Evolutionary conservation across 1,140 invertebrate species (phyloP).

Genomic region (Drosophila pandora): DNA sequence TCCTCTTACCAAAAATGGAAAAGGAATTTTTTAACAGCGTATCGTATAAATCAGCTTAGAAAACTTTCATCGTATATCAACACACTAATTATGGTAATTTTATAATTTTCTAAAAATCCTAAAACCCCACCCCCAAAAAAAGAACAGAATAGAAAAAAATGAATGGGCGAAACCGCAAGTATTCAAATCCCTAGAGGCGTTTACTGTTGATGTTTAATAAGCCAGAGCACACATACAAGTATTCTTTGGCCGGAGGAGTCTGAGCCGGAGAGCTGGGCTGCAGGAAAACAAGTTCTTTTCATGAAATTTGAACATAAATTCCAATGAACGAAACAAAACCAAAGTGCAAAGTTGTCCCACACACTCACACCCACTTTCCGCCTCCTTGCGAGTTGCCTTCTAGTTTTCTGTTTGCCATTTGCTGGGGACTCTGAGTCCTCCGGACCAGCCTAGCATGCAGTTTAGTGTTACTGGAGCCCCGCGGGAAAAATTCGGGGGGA

Average conservation of each 20-base stretch:
- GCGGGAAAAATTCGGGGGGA: slow-evolving; percentile 24
- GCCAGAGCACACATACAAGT: slow-evolving; percentile 41
- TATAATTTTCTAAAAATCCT: slow-evolving; percentile 71
- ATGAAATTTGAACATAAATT: slow-evolving; percentile 78
- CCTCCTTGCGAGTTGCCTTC: slow-evolving; percentile 6
- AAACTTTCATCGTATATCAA: slow-evolving; percentile 76
- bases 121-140: slow-evolving; percentile 33
- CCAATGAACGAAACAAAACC: slow-evolving; percentile 75
- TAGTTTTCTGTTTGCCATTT: slow-evolving; percentile 48
- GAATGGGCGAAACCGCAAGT: slow-evolving; percentile 35
- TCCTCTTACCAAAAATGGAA: slow-evolving; percentile 33
- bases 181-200: slow-evolving; percentile 47
- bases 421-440: no score
- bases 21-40: slow-evolving; percentile 37
- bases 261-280: slow-evolving; percentile 41
- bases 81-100: slow-evolving; percentile 76
- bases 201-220: slow-evolving; percentile 76
- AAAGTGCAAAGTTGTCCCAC: slow-evolving; percentile 62
- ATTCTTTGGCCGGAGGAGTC: slow-evolving; percentile 25
- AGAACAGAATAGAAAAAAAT: slow-evolving; percentile 4
- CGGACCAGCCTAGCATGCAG: slow-evolving; percentile 52
- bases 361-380: slow-evolving; percentile 18
- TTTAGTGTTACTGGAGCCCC: slow-evolving; percentile 64
- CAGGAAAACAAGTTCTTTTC: slow-evolving; percentile 74
- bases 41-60: slow-evolving; percentile 74